Conservation (phyloP, 2,113 vertebrate genomes). For the Accipiter cooperii region DNA sequence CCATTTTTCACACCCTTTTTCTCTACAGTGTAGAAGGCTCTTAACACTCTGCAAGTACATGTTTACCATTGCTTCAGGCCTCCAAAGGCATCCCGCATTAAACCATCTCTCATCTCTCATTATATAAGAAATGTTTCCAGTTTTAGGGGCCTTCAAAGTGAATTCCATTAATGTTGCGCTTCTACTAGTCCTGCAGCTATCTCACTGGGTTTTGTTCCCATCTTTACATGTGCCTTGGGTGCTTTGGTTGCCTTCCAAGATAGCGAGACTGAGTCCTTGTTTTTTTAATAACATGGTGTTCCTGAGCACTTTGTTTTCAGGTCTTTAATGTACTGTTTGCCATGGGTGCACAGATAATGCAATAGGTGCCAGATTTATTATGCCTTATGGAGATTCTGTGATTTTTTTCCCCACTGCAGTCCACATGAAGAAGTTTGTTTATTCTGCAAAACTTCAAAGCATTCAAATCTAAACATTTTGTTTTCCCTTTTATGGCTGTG, state of each 20-base stretch:
- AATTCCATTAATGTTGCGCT: background rate
- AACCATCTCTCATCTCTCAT: background rate
- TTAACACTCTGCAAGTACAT: background rate
- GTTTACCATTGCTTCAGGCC: background rate
- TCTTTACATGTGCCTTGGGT: background rate
- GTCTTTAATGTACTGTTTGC: background rate
- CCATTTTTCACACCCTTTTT: conserved; percentile 22
- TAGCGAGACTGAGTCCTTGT: background rate
- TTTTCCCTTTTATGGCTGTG: background rate
- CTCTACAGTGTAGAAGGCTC: background rate
- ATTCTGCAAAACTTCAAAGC: conserved; percentile 13
- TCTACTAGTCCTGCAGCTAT: background rate
- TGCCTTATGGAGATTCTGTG: background rate
- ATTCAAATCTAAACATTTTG: background rate
- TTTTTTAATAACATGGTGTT: background rate
- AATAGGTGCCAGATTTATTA: background rate
- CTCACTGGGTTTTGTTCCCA: background rate
- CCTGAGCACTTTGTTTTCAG: background rate
- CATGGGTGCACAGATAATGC: background rate
- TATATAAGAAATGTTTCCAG: background rate
- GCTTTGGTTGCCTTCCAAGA: background rate
- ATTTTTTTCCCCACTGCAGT: background rate
- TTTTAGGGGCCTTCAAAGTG: conserved; percentile 6
- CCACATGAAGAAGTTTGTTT: background rate
- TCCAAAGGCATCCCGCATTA: background rate